A percentile compares a stretch with the other conserved stretches of the same genome.
Conservation (phyloP, 1,140 invertebrate species). For the Eupeodes corollae region DNA sequence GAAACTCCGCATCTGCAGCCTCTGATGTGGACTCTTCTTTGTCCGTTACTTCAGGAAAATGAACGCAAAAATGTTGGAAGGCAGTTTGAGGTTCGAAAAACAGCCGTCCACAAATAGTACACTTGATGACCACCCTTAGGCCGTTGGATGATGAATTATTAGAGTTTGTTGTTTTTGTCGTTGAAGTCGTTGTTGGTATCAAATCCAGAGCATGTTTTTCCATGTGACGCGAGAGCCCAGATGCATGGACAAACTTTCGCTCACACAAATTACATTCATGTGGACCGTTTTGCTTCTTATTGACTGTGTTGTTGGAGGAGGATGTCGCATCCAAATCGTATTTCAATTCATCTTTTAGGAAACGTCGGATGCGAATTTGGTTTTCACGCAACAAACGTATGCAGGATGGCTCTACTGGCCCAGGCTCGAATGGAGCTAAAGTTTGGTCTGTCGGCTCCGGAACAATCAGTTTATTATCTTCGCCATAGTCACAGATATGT, state of each 20-base stretch:
- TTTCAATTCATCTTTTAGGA: constrained; percentile 29
- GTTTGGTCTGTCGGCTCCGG: not conserved
- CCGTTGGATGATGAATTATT: constrained; percentile 8
- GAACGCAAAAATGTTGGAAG: constrained; percentile 13
- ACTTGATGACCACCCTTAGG: constrained; percentile 18
- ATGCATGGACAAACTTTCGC: constrained; percentile 32
- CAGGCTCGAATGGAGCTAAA: not conserved
- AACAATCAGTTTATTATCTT: constrained; percentile 6
- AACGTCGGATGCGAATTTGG: constrained; percentile 24
- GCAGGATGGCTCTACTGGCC: constrained; percentile 7
- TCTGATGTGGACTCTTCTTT: not conserved
- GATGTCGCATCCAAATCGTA: constrained; percentile 13
- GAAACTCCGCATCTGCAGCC: not conserved
- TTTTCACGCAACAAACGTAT: constrained; percentile 20
- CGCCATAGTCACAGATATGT: constrained; percentile 17
- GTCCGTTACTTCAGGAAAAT: constrained; percentile 5
- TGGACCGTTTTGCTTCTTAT: constrained; percentile 16
- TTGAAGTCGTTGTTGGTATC: constrained; percentile 14
- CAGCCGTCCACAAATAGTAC: constrained; percentile 22
- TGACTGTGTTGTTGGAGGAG: not conserved
- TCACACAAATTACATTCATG: constrained; percentile 33
- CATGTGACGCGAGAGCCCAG: constrained; percentile 31
- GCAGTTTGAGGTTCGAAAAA: constrained; percentile 20
- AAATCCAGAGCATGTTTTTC: constrained; percentile 32
- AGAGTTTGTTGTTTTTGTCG: not conserved